These are phyloP conservation scores for Dunckerocampus dactyliophorus DNA, from an alignment of 2,113 vertebrate species.

Conservation along the genomic window DNA sequence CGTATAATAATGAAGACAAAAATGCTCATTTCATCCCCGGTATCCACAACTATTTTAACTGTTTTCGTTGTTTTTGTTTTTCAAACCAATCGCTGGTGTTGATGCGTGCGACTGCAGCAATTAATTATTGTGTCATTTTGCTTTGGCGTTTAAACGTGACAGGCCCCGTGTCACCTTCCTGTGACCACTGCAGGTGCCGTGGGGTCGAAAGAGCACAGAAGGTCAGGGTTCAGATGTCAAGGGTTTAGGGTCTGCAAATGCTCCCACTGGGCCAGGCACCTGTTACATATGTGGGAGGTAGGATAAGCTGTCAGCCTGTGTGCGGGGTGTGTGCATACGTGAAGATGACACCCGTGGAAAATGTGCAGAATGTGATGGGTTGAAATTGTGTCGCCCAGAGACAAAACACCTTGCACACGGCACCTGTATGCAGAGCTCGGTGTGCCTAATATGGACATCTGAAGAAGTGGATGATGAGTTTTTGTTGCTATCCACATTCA, in stretches of 20 bases:
- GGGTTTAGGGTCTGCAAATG: constrained; percentile 66
- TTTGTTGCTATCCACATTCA: constrained; percentile 7
- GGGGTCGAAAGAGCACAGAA: constrained; percentile 27
- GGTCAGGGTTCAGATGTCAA: constrained; percentile 60
- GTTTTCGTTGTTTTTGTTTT: no score
- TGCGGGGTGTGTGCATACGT: constrained; percentile 31
- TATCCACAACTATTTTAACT: no score
- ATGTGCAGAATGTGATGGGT: constrained; percentile 58
- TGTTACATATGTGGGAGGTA: constrained; percentile 78
- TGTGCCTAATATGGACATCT: constrained; percentile 43
- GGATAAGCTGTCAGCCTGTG: constrained; percentile 57
- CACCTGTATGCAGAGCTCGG: constrained; percentile 69
- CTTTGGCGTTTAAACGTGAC: background rate
- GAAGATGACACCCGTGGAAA: constrained; percentile 45
- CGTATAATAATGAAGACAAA: no score
- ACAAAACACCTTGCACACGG: constrained; percentile 69
- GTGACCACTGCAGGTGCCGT: constrained; percentile 56
- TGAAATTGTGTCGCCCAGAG: constrained; percentile 40
- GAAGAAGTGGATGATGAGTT: constrained; percentile 25
- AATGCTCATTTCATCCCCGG: no score
- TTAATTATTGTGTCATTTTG: background rate
- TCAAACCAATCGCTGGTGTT: background rate
- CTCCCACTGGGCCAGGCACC: constrained; percentile 68
- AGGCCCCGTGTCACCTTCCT: constrained; percentile 22
- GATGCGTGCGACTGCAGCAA: background rate